Conservation (phyloP, 1,140 invertebrate species). For the Lucilia sericata region DNA sequence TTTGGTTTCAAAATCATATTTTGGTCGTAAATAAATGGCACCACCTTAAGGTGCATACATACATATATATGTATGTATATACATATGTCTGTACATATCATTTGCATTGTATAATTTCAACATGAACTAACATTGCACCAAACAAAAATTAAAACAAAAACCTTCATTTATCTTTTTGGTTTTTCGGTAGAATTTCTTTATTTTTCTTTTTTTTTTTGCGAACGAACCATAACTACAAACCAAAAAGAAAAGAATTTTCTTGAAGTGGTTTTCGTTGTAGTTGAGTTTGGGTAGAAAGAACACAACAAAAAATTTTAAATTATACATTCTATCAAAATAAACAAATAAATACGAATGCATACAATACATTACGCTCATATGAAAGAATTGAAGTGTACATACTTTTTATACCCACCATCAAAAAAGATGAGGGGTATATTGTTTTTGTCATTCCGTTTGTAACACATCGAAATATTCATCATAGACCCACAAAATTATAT, state of each 20-base stretch:
- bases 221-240: neutral
- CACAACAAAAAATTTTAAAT: too few species aligned
- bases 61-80: too few species aligned
- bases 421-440: too few species aligned
- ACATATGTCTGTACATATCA: too few species aligned
- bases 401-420: too few species aligned
- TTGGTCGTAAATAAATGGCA: too few species aligned
- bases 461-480: too few species aligned
- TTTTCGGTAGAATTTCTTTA: neutral
- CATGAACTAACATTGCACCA: neutral
- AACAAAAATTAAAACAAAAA: neutral
- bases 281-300: neutral
- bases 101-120: neutral
- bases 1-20: neutral
- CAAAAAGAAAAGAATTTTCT: neutral
- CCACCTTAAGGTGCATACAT: neutral
- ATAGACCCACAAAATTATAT: too few species aligned
- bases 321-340: neutral
- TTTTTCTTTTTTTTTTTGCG: neutral
- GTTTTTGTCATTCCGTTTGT: too few species aligned
- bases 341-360: neutral
- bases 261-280: slow-evolving; percentile 2
- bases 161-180: neutral
- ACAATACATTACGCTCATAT: too few species aligned
- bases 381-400: too few species aligned